phyloP scores from a whole-genome alignment of 2,797 vertebrate genomes.

The Enteromius treurensis region DNA sequence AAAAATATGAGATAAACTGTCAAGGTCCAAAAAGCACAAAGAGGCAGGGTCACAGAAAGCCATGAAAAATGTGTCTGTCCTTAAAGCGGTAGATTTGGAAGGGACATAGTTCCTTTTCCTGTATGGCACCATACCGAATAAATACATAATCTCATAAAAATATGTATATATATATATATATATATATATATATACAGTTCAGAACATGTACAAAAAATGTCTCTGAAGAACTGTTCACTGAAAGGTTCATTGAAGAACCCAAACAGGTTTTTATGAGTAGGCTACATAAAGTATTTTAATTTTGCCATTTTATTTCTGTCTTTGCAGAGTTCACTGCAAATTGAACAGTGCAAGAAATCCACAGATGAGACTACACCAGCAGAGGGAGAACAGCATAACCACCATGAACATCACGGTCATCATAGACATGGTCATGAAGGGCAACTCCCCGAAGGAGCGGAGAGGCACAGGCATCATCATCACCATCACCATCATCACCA shows the following conservation, averaged over 20 bases:
- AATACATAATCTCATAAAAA: not conserved
- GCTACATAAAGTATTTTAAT: not conserved
- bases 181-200: too few relatives aligned
- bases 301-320: not conserved
- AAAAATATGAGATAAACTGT: not conserved
- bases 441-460: slow-evolving; percentile 20
- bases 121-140: not conserved
- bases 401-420: slow-evolving; percentile 45
- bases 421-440: slow-evolving; percentile 56
- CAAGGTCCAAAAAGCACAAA: not conserved
- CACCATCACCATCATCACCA: slow-evolving; percentile 57
- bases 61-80: not conserved
- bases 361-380: slow-evolving; percentile 47
- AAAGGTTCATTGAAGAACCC: not conserved
- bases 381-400: slow-evolving; percentile 47
- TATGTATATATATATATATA: too few relatives aligned
- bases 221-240: not conserved
- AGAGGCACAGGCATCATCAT: slow-evolving; percentile 44
- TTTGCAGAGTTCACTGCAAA: slow-evolving; percentile 64
- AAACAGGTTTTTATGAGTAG: not conserved
- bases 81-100: not conserved
- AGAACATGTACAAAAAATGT: too few relatives aligned
- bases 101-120: not conserved
- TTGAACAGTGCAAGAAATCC: slow-evolving; percentile 67
- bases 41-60: not conserved